phyloP scores from a whole-genome alignment of 2,888 invertebrate species.

The Blastobasis lacticolella region DNA sequence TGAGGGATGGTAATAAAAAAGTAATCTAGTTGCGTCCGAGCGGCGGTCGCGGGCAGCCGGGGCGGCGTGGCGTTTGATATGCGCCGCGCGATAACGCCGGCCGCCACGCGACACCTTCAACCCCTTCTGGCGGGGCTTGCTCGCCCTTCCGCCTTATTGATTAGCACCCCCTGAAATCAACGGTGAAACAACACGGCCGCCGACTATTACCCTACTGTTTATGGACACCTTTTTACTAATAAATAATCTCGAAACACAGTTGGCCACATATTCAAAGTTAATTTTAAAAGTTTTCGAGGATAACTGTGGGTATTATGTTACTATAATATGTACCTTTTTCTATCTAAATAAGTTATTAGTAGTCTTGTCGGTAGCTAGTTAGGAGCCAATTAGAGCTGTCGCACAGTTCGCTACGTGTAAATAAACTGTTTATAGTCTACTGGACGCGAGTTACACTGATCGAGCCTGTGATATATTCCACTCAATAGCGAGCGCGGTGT shows the following conservation, averaged over 20 bases:
- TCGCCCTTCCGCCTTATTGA: slow-evolving; percentile 70
- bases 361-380: too few relatives aligned
- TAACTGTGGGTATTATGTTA: too few relatives aligned
- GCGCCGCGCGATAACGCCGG: slow-evolving; percentile 58
- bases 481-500: slow-evolving; percentile 36
- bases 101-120: slow-evolving; percentile 66
- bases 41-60: slow-evolving; percentile 29
- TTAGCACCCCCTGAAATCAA: slow-evolving; percentile 54
- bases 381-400: too few relatives aligned
- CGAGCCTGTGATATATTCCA: slow-evolving; percentile 10
- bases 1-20: slow-evolving; percentile 12
- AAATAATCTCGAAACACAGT: too few relatives aligned
- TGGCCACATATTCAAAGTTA: too few relatives aligned
- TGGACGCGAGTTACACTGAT: slow-evolving; percentile 20
- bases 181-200: slow-evolving; percentile 40
- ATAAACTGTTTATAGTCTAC: too few relatives aligned
- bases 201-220: slow-evolving; percentile 12
- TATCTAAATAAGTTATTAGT: too few relatives aligned
- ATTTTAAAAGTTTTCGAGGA: too few relatives aligned
- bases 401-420: too few relatives aligned
- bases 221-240: slow-evolving; percentile 2
- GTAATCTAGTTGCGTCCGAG: slow-evolving; percentile 6
- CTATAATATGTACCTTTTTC: too few relatives aligned
- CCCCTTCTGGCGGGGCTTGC: slow-evolving; percentile 62
- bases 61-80: slow-evolving; percentile 65